Evolutionary conservation across 2,113 vertebrate genomes (phyloP).

Genomic region (Papio anubis): DNA sequence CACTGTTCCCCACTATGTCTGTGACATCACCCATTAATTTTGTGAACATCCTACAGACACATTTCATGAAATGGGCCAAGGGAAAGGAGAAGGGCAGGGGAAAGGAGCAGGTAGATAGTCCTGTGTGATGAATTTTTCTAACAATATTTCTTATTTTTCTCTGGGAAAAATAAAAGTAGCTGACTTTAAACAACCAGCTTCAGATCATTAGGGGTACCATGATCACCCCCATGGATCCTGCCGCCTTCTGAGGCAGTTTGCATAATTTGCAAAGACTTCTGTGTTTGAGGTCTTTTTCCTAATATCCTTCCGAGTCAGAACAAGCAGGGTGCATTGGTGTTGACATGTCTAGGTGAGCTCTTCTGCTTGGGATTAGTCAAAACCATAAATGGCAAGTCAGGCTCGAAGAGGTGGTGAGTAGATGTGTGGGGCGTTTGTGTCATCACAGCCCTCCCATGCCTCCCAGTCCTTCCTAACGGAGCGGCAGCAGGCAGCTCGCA

Average conservation of each 20-base stretch:
- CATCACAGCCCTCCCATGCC: neutral
- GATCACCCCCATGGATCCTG: accelerated
- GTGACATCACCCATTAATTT: neutral
- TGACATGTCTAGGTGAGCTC: neutral
- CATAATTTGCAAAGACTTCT: neutral
- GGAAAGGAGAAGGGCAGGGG: neutral
- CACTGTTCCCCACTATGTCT: neutral
- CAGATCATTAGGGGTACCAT: accelerated
- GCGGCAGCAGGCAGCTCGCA: neutral
- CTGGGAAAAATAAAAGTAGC: neutral
- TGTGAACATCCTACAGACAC: neutral
- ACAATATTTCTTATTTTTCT: neutral
- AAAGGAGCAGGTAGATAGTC: neutral
- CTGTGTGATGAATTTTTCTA: neutral
- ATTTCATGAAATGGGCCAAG: neutral
- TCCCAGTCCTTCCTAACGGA: neutral
- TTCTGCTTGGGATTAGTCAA: neutral
- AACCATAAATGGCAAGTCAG: neutral
- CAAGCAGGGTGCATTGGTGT: neutral
- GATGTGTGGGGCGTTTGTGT: accelerated
- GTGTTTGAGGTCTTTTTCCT: neutral
- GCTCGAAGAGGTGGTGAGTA: neutral
- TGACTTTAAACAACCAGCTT: neutral
- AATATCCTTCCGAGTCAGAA: neutral
- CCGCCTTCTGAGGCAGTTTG: neutral